Evolutionary conservation across 2,113 vertebrate species (phyloP).

Genomic region (Austrofundulus limnaeus): DNA sequence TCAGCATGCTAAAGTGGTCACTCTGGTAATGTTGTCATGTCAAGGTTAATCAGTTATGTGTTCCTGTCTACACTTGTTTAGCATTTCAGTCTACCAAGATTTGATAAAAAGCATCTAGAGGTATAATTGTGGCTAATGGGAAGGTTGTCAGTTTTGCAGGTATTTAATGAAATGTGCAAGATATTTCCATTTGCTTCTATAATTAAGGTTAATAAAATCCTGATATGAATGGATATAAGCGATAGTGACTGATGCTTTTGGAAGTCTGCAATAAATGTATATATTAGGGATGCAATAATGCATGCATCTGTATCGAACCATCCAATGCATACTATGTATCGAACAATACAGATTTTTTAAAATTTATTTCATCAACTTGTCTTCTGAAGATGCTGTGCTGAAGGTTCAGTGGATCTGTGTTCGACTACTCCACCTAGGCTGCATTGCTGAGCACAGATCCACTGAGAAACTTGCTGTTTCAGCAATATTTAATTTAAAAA

Average conservation of each 20-base stretch:
- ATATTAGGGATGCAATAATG: too few relatives aligned
- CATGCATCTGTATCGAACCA: too few relatives aligned
- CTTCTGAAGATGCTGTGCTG: too few relatives aligned
- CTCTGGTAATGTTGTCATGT: background rate
- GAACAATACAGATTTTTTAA: too few relatives aligned
- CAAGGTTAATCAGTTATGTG: constrained; percentile 2
- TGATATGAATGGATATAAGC: background rate
- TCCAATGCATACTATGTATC: too few relatives aligned
- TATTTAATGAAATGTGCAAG: background rate
- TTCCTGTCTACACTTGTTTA: constrained; percentile 2
- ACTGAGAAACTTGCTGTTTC: too few relatives aligned
- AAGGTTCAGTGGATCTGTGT: too few relatives aligned
- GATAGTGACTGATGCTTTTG: background rate
- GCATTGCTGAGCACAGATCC: too few relatives aligned
- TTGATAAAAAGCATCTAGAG: constrained; percentile 1
- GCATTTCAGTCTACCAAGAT: background rate
- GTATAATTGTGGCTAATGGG: background rate
- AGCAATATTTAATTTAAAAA: too few relatives aligned
- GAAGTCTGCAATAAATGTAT: background rate
- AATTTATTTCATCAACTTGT: too few relatives aligned
- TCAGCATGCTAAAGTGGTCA: constrained; percentile 8
- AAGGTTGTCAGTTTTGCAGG: background rate
- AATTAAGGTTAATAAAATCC: background rate
- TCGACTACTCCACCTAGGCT: too few relatives aligned
- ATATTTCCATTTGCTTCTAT: background rate